phyloP scores from a whole-genome alignment of 2,113 vertebrate genomes.

The Macrotis lagotis region DNA sequence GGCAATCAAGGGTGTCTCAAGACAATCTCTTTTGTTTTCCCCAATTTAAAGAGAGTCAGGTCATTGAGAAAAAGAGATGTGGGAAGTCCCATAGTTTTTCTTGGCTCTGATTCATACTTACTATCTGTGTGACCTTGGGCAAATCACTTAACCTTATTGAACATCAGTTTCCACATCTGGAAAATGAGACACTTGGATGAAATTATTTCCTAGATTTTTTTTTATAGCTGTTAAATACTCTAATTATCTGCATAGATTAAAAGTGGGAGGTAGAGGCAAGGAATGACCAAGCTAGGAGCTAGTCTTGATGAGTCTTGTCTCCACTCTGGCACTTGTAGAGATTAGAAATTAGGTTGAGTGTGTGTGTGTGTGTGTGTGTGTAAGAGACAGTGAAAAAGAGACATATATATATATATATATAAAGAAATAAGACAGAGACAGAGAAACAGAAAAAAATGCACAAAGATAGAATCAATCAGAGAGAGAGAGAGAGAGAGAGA shows the following conservation, averaged over 20 bases:
- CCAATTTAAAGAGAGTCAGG: background rate
- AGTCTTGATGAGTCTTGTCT: too few relatives aligned
- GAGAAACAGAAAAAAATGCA: background rate
- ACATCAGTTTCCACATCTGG: background rate
- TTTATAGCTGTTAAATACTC: background rate
- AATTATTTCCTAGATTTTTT: background rate
- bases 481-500: background rate
- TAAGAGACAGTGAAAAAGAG: too few relatives aligned
- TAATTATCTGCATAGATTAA: background rate
- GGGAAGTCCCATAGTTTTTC: background rate
- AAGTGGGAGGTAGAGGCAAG: background rate
- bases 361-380: too few relatives aligned
- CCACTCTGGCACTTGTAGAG: too few relatives aligned
- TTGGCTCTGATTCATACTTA: background rate
- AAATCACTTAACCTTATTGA: background rate
- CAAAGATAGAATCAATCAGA: background rate
- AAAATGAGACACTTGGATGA: background rate
- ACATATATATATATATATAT: fast-evolving
- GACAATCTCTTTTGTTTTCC: background rate
- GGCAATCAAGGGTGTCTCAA: background rate
- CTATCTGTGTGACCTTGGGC: background rate
- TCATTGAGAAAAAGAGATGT: background rate
- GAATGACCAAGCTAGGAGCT: background rate
- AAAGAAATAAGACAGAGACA: background rate
- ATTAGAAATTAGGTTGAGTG: too few relatives aligned